A percentile compares a stretch with the other conserved stretches of the same genome.
These are phyloP conservation scores for Dunckerocampus dactyliophorus DNA, from an alignment of 2,113 vertebrate species.

Conservation along the genomic window DNA sequence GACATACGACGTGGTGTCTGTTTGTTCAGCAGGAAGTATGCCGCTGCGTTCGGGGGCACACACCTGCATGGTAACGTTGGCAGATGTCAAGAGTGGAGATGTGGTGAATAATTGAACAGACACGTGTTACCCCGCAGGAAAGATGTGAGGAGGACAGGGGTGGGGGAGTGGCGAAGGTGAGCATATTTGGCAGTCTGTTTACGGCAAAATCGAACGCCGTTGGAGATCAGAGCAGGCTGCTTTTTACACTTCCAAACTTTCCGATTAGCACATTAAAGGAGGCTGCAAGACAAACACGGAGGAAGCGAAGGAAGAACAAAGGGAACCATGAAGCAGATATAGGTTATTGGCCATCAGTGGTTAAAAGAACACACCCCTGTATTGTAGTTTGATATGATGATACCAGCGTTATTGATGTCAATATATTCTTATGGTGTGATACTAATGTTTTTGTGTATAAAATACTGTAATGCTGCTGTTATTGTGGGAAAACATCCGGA, in stretches of 20 bases:
- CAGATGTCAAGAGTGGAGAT: conserved; percentile 57
- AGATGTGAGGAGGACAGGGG: conserved; percentile 19
- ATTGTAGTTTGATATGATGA: too few relatives aligned
- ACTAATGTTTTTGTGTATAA: too few relatives aligned
- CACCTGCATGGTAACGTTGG: conserved; percentile 33
- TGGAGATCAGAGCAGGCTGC: too few relatives aligned
- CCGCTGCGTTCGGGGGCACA: neutral
- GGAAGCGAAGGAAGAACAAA: neutral
- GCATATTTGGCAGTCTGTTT: too few relatives aligned
- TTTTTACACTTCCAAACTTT: conserved; percentile 32
- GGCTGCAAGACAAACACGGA: conserved; percentile 1
- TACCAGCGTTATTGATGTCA: too few relatives aligned
- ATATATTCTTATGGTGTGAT: too few relatives aligned
- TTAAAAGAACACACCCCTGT: too few relatives aligned
- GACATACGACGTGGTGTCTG: conserved; percentile 5
- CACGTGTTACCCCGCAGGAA: conserved; percentile 37
- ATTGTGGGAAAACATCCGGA: neutral
- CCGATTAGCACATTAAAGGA: conserved; percentile 35
- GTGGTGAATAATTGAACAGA: conserved; percentile 62
- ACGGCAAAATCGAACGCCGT: too few relatives aligned
- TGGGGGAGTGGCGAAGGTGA: too few relatives aligned
- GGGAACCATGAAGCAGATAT: too few relatives aligned
- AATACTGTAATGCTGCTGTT: neutral
- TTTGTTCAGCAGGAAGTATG: conserved; percentile 14
- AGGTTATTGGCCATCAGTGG: too few relatives aligned